Conservation (phyloP, 2,888 invertebrate genomes). For the Epicampocera succincta region DNA sequence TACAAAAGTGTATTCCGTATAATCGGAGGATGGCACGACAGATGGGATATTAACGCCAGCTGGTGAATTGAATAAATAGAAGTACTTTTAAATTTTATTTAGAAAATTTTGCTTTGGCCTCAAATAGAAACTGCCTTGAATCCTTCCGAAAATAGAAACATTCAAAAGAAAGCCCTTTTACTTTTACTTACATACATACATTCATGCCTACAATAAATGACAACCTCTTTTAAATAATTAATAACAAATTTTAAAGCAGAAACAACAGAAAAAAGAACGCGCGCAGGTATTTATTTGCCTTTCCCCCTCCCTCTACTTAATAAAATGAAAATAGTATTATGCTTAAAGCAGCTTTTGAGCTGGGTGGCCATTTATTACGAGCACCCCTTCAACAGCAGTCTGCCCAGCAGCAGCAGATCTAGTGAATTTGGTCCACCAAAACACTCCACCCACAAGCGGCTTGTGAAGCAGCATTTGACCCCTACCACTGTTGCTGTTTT, state of each 20-base stretch:
- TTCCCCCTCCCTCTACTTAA: not conserved
- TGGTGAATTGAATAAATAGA: no score
- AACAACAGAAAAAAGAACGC: not conserved
- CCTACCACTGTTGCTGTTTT: constrained; percentile 29
- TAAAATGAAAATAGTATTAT: constrained; percentile 37
- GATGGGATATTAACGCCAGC: no score
- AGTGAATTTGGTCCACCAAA: not conserved
- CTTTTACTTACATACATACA: no score
- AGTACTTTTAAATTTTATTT: no score
- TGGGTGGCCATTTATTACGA: constrained; percentile 31
- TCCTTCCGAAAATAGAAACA: not conserved
- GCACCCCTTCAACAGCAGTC: constrained; percentile 62
- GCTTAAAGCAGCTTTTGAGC: constrained; percentile 40
- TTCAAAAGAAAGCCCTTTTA: constrained; percentile 55
- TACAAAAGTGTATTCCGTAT: no score
- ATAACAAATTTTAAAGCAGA: constrained; percentile 47
- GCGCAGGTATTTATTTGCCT: constrained; percentile 59
- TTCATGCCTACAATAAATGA: constrained; percentile 48
- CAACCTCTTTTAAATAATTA: constrained; percentile 67
- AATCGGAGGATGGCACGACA: no score
- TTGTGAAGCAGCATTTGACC: not conserved
- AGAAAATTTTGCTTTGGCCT: no score
- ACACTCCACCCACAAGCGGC: constrained; percentile 12
- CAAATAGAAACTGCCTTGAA: not conserved
- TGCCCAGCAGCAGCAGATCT: constrained; percentile 19